A percentile compares a stretch with the other conserved stretches of the same genome.
These are phyloP conservation scores for Acronicta aceris DNA, from an alignment of 2,888 invertebrate species.

Conservation along the genomic window DNA sequence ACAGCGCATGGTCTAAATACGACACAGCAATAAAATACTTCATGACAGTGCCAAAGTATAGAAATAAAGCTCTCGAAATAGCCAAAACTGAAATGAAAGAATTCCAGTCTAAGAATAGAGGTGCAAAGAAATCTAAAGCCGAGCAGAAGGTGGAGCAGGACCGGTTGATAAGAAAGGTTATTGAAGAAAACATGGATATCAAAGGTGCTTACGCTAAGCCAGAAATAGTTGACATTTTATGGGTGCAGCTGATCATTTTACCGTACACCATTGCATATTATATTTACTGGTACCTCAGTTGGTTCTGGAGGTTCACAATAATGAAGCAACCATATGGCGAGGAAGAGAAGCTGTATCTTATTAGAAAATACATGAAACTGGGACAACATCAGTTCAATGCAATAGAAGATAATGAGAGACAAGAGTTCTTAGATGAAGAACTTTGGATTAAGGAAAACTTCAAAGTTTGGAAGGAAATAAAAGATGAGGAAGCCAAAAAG, in stretches of 20 bases:
- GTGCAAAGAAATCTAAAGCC: slow-evolving; percentile 86
- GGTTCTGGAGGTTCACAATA: slow-evolving; percentile 95
- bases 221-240: slow-evolving; percentile 92
- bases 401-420: slow-evolving; percentile 92
- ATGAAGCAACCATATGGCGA: slow-evolving; percentile 93
- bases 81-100: slow-evolving; percentile 89
- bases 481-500: slow-evolving; percentile 95
- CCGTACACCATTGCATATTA: slow-evolving; percentile 93
- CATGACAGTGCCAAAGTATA: slow-evolving; percentile 95
- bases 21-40: slow-evolving; percentile 96
- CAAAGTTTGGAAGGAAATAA: slow-evolving; percentile 93
- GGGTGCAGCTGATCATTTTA: slow-evolving; percentile 94
- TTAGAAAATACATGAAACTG: slow-evolving; percentile 93
- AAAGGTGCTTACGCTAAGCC: slow-evolving; percentile 97
- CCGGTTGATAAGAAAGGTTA: slow-evolving; percentile 93
- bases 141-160: slow-evolving; percentile 94
- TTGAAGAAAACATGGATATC: slow-evolving; percentile 98
- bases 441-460: slow-evolving; percentile 96
- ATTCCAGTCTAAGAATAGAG: slow-evolving; percentile 86
- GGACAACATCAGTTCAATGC: slow-evolving; percentile 92
- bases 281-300: slow-evolving; percentile 93
- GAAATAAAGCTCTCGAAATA: slow-evolving; percentile 93
- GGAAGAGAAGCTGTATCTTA: slow-evolving; percentile 95
- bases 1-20: slow-evolving; percentile 93
- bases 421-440: slow-evolving; percentile 92